phyloP scores from a whole-genome alignment of 35 echinoderm and acorn worm genomes.

The Ophioderma brevispina region DNA sequence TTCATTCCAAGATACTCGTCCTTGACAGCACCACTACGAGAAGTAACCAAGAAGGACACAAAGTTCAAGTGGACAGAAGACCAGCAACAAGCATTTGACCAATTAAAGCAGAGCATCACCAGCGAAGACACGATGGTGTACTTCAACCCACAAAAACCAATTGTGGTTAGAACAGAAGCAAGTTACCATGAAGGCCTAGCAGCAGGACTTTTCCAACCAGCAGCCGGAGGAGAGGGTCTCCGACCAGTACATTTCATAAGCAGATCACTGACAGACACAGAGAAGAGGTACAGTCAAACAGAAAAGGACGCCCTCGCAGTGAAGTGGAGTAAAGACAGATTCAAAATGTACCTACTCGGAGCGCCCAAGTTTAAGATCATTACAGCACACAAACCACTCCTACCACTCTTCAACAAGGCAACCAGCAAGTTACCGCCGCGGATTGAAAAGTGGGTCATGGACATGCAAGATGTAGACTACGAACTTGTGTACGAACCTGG shows the following conservation, averaged over 20 bases:
- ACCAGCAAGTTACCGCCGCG: constrained; percentile 42
- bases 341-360: constrained; percentile 55
- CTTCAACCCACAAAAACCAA: constrained; percentile 51
- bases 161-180: constrained; percentile 58
- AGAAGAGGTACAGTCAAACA: constrained; percentile 73
- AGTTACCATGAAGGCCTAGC: constrained; percentile 73
- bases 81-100: constrained; percentile 39
- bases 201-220: constrained; percentile 67
- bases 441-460: constrained; percentile 65
- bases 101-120: constrained; percentile 69
- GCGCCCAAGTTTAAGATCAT: constrained; percentile 45
- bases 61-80: constrained; percentile 58
- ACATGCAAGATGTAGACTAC: constrained; percentile 75
- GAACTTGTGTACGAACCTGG: constrained; percentile 77
- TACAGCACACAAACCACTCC: constrained; percentile 62
- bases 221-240: constrained; percentile 49
- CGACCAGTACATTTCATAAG: constrained; percentile 66
- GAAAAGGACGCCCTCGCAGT: constrained; percentile 70
- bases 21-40: constrained; percentile 41
- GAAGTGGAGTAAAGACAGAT: constrained; percentile 51
- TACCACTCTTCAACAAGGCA: constrained; percentile 61
- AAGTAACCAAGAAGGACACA: constrained; percentile 40
- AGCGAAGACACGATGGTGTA: constrained; percentile 54
- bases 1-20: constrained; percentile 63
- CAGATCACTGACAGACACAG: constrained; percentile 40